Conservation (phyloP, 23 tunicate genomes). For the Ciona savignyi region DNA sequence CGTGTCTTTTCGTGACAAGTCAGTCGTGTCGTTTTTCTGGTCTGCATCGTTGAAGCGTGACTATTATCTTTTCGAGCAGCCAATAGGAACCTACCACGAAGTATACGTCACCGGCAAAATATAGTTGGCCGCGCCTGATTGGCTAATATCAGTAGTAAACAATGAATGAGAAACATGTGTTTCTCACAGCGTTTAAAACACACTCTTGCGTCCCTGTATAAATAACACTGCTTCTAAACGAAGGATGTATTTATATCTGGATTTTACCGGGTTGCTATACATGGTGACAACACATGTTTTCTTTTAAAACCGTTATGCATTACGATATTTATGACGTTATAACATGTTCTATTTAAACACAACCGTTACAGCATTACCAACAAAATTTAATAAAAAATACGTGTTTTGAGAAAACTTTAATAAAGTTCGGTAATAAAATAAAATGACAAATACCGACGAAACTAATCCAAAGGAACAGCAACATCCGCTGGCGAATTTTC, state of each 20-base stretch:
- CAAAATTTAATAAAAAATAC: too few relatives aligned
- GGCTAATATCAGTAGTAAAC: slow-evolving; percentile 28
- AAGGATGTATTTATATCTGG: too few relatives aligned
- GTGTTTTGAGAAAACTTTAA: too few relatives aligned
- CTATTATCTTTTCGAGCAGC: neutral
- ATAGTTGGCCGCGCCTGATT: slow-evolving; percentile 41
- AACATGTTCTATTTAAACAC: neutral
- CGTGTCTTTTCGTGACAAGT: slow-evolving; percentile 35
- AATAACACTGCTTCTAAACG: too few relatives aligned
- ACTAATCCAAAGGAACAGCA: neutral
- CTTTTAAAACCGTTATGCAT: too few relatives aligned
- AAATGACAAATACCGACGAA: neutral
- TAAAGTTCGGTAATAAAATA: too few relatives aligned
- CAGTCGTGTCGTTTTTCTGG: slow-evolving; percentile 16
- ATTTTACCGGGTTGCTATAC: too few relatives aligned
- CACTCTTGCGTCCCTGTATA: neutral
- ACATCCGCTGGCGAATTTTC: slow-evolving; percentile 40
- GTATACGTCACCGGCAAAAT: slow-evolving; percentile 30
- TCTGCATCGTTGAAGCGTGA: neutral
- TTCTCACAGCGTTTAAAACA: neutral
- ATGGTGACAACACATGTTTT: too few relatives aligned
- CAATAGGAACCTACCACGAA: slow-evolving; percentile 40
- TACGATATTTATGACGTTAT: neutral
- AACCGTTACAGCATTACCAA: too few relatives aligned
- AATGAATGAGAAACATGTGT: slow-evolving; percentile 3